Conservation (phyloP, 2,113 vertebrate genomes). For the Phoxinus phoxinus region DNA sequence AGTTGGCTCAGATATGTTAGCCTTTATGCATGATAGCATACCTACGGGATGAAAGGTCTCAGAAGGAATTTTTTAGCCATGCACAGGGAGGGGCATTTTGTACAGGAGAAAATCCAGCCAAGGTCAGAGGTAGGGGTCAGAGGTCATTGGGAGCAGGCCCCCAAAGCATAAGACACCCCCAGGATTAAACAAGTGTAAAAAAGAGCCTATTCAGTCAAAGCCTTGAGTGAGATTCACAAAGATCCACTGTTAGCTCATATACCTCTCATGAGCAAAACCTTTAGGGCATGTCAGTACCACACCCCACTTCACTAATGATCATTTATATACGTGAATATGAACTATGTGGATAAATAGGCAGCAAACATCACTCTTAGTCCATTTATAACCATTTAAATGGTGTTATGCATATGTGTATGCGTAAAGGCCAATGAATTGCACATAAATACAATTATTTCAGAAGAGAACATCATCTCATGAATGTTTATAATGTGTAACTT, state of each 20-base stretch:
- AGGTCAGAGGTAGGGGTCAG: constrained; percentile 78
- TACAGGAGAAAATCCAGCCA: constrained; percentile 73
- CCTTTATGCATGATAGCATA: constrained; percentile 22
- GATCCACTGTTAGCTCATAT: constrained; percentile 72
- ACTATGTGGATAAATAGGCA: neutral
- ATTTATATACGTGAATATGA: neutral
- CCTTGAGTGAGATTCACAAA: constrained; percentile 76
- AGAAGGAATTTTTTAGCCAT: constrained; percentile 55
- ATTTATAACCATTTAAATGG: neutral
- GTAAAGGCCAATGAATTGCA: neutral
- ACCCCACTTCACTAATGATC: constrained; percentile 12
- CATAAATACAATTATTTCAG: neutral
- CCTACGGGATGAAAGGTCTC: constrained; percentile 39
- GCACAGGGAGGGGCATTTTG: constrained; percentile 63
- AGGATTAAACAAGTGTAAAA: constrained; percentile 83
- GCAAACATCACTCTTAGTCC: neutral
- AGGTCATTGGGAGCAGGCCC: constrained; percentile 71
- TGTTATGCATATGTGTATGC: neutral
- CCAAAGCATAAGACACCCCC: constrained; percentile 67
- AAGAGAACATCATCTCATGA: neutral
- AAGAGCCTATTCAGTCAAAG: constrained; percentile 77
- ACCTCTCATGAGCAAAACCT: constrained; percentile 49
- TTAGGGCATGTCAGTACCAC: constrained; percentile 11
- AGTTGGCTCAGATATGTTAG: neutral
- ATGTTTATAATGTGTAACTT: neutral